These are phyloP conservation scores for Cairina moschata DNA, from an alignment of 2,113 vertebrate genomes.

Conservation along the genomic window DNA sequence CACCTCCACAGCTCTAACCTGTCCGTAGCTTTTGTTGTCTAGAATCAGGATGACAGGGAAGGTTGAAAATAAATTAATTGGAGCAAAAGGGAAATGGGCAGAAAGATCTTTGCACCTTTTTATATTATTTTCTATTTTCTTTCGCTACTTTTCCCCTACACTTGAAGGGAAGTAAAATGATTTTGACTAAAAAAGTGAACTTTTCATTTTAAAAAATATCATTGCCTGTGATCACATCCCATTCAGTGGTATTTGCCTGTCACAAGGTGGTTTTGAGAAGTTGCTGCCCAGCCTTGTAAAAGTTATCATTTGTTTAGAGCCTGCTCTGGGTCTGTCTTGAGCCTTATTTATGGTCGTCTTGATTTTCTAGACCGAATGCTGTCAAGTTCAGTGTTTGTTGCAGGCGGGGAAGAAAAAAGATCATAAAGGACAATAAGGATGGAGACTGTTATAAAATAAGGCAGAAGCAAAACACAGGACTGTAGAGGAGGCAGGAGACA, in stretches of 20 bases:
- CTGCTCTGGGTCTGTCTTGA: not conserved
- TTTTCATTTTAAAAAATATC: not conserved
- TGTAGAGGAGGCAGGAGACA: not conserved
- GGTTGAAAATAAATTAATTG: not conserved
- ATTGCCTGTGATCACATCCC: not conserved
- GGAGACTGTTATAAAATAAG: not conserved
- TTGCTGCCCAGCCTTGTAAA: not conserved
- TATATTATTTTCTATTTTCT: not conserved
- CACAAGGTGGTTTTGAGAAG: not conserved
- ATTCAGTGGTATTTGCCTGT: slow-evolving; percentile 12
- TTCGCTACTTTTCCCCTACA: not conserved
- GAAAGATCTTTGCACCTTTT: not conserved
- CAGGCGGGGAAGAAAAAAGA: not conserved
- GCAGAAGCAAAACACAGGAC: not conserved
- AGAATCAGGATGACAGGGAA: not conserved
- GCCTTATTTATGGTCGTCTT: slow-evolving; percentile 13
- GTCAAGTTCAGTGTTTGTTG: not conserved
- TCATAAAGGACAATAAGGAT: slow-evolving; percentile 1
- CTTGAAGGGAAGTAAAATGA: not conserved
- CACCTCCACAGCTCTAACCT: not conserved
- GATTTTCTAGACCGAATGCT: slow-evolving; percentile 8
- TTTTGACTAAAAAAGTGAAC: not conserved
- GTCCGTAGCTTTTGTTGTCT: not conserved
- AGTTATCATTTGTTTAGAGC: not conserved
- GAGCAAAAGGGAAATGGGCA: not conserved